Conservation (phyloP, 2,113 vertebrate species). For the Campylomormyrus tamandua region DNA sequence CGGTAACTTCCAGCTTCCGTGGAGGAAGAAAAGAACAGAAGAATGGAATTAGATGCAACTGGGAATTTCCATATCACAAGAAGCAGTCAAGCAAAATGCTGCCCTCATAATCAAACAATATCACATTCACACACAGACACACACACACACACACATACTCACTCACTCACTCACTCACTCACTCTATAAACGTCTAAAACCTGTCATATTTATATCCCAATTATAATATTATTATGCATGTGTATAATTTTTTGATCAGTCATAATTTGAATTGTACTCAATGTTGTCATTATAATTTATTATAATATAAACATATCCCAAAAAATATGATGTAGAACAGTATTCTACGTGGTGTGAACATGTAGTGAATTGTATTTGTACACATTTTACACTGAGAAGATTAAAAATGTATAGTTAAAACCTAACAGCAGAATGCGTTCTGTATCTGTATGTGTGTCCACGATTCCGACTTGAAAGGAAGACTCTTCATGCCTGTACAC, state of each 20-base stretch:
- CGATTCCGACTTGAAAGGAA: not conserved
- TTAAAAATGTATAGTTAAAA: not conserved
- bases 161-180: not conserved
- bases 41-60: not conserved
- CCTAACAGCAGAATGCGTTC: not conserved
- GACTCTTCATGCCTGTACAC: not conserved
- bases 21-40: not conserved
- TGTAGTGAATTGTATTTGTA: not conserved
- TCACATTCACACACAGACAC: not conserved
- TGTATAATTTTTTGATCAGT: not conserved
- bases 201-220: not conserved
- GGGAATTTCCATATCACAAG: not conserved
- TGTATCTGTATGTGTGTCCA: not conserved
- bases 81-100: not conserved
- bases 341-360: not conserved
- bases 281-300: not conserved
- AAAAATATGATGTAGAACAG: not conserved
- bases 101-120: not conserved
- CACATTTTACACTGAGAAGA: not conserved
- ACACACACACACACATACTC: not conserved
- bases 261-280: not conserved
- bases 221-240: not conserved
- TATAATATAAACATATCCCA: not conserved
- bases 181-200: not conserved
- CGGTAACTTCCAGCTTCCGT: slow-evolving; percentile 59